Conservation (phyloP, 2,113 vertebrate species). For the Halichoeres trimaculatus region DNA sequence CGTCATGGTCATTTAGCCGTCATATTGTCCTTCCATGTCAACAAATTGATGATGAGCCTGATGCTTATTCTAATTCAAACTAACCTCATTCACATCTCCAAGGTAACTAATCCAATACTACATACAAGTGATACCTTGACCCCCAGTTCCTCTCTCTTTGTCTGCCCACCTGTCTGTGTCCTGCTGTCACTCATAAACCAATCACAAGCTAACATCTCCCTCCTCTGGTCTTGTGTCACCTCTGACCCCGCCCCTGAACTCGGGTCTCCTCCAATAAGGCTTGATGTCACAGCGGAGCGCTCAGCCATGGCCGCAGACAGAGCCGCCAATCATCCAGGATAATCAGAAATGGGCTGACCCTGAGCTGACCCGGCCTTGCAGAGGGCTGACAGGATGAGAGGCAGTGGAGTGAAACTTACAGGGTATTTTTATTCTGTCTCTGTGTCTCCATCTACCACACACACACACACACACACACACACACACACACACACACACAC, state of each 20-base stretch:
- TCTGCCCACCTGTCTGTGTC: constrained; percentile 49
- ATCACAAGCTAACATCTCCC: constrained; percentile 74
- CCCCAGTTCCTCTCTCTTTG: constrained; percentile 30
- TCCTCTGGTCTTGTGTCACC: constrained; percentile 58
- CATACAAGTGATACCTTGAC: constrained; percentile 51
- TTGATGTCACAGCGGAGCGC: constrained; percentile 47
- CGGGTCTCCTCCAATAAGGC: constrained; percentile 72
- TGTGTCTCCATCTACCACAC: neutral
- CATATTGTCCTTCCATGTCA: neutral
- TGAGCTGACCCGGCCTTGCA: constrained; percentile 64
- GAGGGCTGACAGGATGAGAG: constrained; percentile 50
- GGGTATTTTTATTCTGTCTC: constrained; percentile 47
- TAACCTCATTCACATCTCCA: constrained; percentile 2
- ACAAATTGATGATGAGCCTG: neutral
- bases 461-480: neutral
- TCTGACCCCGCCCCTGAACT: constrained; percentile 72
- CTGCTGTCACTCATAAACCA: constrained; percentile 78
- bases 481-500: neutral
- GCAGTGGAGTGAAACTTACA: constrained; percentile 60
- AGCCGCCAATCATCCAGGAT: constrained; percentile 75
- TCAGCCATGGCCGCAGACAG: constrained; percentile 68
- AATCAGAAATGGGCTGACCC: constrained; percentile 76
- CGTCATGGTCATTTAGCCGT: neutral
- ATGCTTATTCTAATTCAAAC: constrained; percentile 20
- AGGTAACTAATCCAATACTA: constrained; percentile 27